Evolutionary conservation across 2,888 invertebrate species (phyloP).

Genomic region (Cephus rjabovi): DNA sequence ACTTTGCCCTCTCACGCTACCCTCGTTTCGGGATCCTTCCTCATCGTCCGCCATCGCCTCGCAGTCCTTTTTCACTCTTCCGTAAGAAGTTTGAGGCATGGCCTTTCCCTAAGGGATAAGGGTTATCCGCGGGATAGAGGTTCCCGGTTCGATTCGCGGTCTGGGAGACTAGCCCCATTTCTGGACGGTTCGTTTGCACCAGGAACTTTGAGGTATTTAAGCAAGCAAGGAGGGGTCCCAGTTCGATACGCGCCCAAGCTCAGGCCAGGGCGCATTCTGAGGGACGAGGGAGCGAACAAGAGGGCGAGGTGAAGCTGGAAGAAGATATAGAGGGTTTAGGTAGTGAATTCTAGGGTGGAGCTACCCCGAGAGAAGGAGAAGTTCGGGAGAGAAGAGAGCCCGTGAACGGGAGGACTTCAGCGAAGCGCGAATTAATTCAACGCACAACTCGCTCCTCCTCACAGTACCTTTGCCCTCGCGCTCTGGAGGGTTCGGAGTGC

Average conservation of each 20-base stretch:
- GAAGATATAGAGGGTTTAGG: slow-evolving; percentile 27
- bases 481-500: slow-evolving; percentile 14
- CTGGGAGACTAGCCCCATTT: slow-evolving; percentile 36
- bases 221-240: slow-evolving; percentile 42
- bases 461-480: slow-evolving; percentile 15
- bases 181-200: slow-evolving; percentile 53
- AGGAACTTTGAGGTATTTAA: slow-evolving; percentile 42
- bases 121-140: background rate
- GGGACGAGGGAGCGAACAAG: slow-evolving; percentile 23
- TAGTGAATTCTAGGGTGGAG: slow-evolving; percentile 15
- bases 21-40: background rate
- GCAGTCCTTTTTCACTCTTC: background rate
- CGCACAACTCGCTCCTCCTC: slow-evolving; percentile 40
- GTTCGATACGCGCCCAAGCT: slow-evolving; percentile 38
- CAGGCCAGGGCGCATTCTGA: slow-evolving; percentile 6
- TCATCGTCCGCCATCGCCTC: background rate
- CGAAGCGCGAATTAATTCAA: slow-evolving; percentile 64
- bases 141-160: slow-evolving; percentile 32
- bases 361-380: slow-evolving; percentile 30
- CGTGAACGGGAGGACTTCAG: slow-evolving; percentile 52
- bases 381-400: slow-evolving; percentile 36
- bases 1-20: background rate
- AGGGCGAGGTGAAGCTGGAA: slow-evolving; percentile 29
- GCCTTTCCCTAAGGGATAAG: background rate
- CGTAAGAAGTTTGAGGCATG: background rate